These are phyloP conservation scores for Ctenopoma multispine DNA, from an alignment of 2,797 vertebrate genomes.

Conservation along the genomic window DNA sequence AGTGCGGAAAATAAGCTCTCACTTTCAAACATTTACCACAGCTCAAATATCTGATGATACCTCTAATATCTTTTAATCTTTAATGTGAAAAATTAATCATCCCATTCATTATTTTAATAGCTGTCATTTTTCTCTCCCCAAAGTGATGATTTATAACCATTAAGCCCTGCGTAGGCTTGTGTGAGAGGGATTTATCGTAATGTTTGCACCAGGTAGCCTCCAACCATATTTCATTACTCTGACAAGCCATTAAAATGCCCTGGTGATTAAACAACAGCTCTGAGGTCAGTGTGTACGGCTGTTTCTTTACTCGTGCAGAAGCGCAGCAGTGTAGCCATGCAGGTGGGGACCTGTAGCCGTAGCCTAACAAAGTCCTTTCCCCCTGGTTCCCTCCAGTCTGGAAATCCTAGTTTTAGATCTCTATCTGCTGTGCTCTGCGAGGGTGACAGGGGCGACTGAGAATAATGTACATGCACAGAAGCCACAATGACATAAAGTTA, in stretches of 20 bases:
- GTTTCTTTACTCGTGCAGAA: constrained; percentile 62
- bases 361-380: constrained; percentile 54
- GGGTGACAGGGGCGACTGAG: constrained; percentile 45
- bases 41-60: constrained; percentile 81
- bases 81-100: constrained; percentile 89
- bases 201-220: constrained; percentile 86
- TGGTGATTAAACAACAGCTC: constrained; percentile 84
- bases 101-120: constrained; percentile 88
- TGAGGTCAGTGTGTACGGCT: constrained; percentile 69
- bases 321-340: constrained; percentile 33
- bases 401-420: constrained; percentile 64
- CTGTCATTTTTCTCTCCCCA: constrained; percentile 84
- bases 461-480: constrained; percentile 56
- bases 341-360: constrained; percentile 40
- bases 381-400: constrained; percentile 52
- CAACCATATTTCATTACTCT: constrained; percentile 84
- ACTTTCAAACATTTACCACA: constrained; percentile 78
- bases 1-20: constrained; percentile 77
- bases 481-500: constrained; percentile 52
- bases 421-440: constrained; percentile 54
- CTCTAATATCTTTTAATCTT: constrained; percentile 85
- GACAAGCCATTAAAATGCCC: constrained; percentile 86
- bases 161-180: constrained; percentile 72
- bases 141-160: constrained; percentile 85
- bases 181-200: constrained; percentile 85